Evolutionary conservation across 2,888 invertebrate species (phyloP), one percentile per base, ranked within the genome.

Genomic region (Isotomurus palustris): DNA sequence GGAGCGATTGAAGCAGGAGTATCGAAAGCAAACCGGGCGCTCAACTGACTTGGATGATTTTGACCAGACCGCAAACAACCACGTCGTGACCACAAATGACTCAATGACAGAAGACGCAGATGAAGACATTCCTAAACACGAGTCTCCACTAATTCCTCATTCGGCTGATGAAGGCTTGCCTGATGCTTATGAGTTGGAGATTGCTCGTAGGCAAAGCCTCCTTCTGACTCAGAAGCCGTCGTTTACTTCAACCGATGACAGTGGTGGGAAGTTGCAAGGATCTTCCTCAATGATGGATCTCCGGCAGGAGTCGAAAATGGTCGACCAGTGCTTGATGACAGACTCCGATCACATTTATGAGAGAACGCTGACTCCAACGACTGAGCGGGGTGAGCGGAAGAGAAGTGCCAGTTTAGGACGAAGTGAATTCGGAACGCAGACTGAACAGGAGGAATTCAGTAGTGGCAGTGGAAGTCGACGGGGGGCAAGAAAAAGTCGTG

Each of bases 1-100:
- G 57, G 77, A 81, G 69, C 82, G 84, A 62, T 76, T 86, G 65
- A 86, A 90, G 72, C 81, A 83, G 66, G 92, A 92, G 44, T 58
- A 56, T 73, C 83, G 84, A 61, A 79, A 50, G 22, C 43, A 24
- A 14, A 8, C 43, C 5, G 12, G 22, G 4, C 24, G 14, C 5
- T 8, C 17, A 6, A 24, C 21, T 22, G 43, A 43, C 24, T 4
- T 24, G 5, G 24, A 43, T 43, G 22, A 43, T 22, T n/a, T n/a
- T n/a, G n/a, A n/a, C n/a, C n/a, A n/a, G n/a, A n/a, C n/a, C n/a
- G n/a, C n/a, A n/a, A n/a, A n/a, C n/a, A n/a, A n/a, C n/a, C n/a
- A n/a, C n/a, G n/a, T n/a, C n/a, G n/a, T n/a, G n/a, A n/a, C n/a
- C n/a, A n/a, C n/a, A n/a, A n/a, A n/a, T n/a, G n/a, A n/a, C n/a